A percentile compares a stretch with the other conserved stretches of the same genome.
Conservation (phyloP, 2,113 vertebrate genomes). For the Tetraodon nigroviridis region DNA sequence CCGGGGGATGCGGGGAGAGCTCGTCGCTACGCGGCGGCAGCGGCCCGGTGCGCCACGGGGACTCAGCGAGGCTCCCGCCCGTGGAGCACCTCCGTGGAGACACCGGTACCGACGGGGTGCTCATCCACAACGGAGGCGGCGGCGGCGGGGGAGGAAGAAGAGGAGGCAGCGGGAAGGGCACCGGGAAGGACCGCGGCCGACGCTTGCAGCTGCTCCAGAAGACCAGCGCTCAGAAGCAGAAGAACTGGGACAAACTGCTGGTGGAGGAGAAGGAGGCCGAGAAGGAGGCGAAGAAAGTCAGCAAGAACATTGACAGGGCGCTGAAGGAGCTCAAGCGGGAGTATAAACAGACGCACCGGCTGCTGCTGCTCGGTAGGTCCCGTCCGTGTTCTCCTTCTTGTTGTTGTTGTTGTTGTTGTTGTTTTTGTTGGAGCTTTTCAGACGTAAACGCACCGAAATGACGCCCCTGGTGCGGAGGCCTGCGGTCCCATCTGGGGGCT, state of each 20-base stretch:
- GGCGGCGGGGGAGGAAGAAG: constrained; percentile 34
- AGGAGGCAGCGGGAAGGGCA: constrained; percentile 62
- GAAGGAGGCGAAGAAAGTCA: constrained; percentile 89
- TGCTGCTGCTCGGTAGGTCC: constrained; percentile 88
- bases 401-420: constrained; percentile 40
- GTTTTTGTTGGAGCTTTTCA: background rate
- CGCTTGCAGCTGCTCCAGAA: constrained; percentile 72
- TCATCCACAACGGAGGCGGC: constrained; percentile 74
- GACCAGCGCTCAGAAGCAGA: constrained; percentile 74
- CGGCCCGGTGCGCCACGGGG: constrained; percentile 68
- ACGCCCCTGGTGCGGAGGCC: constrained; percentile 53
- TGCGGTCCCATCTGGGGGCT: constrained; percentile 50
- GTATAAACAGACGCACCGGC: constrained; percentile 90
- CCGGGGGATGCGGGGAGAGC: constrained; percentile 69
- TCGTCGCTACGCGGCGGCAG: constrained; percentile 62
- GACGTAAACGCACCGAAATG: constrained; percentile 10
- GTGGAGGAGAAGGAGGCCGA: constrained; percentile 89
- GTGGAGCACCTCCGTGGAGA: constrained; percentile 70
- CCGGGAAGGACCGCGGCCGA: constrained; percentile 67
- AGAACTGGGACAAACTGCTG: constrained; percentile 85
- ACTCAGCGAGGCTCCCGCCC: constrained; percentile 65
- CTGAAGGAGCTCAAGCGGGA: constrained; percentile 90
- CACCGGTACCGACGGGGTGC: constrained; percentile 70
- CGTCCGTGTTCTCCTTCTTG: constrained; percentile 29
- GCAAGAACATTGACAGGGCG: constrained; percentile 85